Percentiles rank a stretch among this genome's conserved stretches.
Evolutionary conservation across 1,140 invertebrate species (phyloP).

Genomic region (Heliconius hermathena): DNA sequence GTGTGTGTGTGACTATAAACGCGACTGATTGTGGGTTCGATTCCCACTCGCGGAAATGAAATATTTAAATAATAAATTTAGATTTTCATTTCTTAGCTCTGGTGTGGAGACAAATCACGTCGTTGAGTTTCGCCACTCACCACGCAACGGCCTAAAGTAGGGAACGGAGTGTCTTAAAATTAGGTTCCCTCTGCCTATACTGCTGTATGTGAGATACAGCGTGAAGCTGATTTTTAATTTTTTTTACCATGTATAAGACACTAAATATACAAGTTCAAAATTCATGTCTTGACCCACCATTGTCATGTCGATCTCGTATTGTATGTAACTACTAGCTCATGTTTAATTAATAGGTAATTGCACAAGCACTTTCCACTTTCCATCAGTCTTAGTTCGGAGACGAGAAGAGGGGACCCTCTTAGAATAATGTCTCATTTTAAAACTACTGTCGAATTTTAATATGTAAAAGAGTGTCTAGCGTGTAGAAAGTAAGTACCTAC

Average conservation of each 20-base stretch:
- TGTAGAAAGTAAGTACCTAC: neutral
- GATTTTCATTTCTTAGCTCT: no score
- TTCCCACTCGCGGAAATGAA: no score
- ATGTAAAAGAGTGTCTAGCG: neutral
- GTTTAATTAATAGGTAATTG: conserved; percentile 43
- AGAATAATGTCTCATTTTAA: conserved; percentile 19
- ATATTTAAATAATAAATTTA: no score
- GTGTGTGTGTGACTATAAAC: no score
- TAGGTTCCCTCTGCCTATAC: no score
- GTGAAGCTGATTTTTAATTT: no score
- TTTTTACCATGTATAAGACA: neutral
- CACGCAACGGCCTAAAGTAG: no score
- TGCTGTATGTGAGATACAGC: no score
- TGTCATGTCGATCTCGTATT: conserved; percentile 36
- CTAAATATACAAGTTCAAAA: conserved; percentile 18
- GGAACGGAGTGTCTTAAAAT: no score
- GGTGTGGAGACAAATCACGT: no score
- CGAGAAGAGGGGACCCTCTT: neutral
- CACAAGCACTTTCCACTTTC: conserved; percentile 40
- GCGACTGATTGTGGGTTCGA: no score
- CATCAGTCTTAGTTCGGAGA: conserved; percentile 20
- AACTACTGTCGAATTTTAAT: conserved; percentile 11
- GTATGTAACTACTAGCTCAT: conserved; percentile 33
- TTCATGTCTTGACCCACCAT: conserved; percentile 26
- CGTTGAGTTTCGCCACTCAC: no score